phyloP scores from a whole-genome alignment of 1,140 invertebrate species.

The Rhopalosiphum maidis region DNA sequence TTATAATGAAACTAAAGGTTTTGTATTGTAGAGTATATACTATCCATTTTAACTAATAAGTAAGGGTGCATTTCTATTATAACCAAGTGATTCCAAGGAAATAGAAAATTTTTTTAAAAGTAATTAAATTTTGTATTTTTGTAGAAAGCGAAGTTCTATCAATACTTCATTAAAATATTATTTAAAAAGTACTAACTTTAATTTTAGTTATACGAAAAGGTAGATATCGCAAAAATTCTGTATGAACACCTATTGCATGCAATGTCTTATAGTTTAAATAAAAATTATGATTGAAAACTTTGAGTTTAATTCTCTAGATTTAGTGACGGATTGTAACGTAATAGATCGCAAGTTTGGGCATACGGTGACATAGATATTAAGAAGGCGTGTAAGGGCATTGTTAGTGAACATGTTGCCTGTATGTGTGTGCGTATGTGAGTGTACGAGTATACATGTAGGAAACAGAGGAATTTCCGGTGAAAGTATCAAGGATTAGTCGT shows the following conservation, averaged over 20 bases:
- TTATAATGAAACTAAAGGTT: background rate
- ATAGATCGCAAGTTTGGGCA: background rate
- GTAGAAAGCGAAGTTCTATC: no score
- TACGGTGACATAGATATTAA: background rate
- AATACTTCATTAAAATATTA: no score
- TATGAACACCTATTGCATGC: no score
- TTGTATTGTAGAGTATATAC: background rate
- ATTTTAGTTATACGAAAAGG: no score
- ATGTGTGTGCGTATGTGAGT: background rate
- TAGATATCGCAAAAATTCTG: no score
- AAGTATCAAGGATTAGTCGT: background rate
- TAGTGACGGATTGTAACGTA: background rate
- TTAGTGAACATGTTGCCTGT: background rate
- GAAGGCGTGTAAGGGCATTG: background rate
- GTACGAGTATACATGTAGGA: background rate
- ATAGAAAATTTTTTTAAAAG: background rate
- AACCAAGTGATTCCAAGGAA: background rate
- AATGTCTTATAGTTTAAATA: no score
- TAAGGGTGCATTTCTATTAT: background rate
- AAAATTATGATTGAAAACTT: background rate
- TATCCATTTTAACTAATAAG: background rate
- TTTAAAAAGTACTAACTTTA: no score
- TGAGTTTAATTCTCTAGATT: background rate
- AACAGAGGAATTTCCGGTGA: slow-evolving; percentile 45
- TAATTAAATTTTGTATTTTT: background rate